These are phyloP conservation scores for Alligator mississippiensis DNA, from an alignment of 2,113 vertebrate genomes.

Conservation along the genomic window DNA sequence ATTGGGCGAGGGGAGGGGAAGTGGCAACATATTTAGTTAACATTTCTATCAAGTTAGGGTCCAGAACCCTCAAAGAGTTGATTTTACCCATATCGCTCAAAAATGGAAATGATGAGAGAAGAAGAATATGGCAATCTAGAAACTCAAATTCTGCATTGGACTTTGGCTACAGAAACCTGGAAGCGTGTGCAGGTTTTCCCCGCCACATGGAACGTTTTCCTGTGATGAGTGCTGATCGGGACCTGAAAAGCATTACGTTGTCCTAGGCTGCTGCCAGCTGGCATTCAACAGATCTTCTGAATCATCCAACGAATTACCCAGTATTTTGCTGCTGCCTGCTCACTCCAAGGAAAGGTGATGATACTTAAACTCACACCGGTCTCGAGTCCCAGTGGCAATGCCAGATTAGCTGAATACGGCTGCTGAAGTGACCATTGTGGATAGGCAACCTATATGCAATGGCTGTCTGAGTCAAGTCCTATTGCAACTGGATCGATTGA, in stretches of 20 bases:
- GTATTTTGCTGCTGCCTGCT: neutral
- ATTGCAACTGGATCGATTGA: neutral
- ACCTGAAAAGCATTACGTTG: neutral
- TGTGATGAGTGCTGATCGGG: neutral
- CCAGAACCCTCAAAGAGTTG: neutral
- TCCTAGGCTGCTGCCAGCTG: neutral
- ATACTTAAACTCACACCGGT: neutral
- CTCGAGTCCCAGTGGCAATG: neutral
- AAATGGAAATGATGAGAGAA: neutral
- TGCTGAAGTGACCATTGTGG: neutral
- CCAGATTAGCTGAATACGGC: neutral
- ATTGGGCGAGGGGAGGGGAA: too few species aligned
- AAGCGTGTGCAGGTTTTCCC: neutral
- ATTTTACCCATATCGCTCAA: neutral
- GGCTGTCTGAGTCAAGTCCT: neutral
- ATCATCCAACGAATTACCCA: neutral
- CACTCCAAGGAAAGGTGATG: neutral
- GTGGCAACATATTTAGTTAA: too few species aligned
- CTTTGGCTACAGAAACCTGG: neutral
- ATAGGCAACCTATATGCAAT: neutral
- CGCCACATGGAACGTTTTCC: neutral
- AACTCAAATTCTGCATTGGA: too few species aligned
- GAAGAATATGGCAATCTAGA: neutral
- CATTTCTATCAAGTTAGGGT: too few species aligned
- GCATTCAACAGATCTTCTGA: neutral